Base-by-base conservation (phyloP, 2,113 vertebrate genomes). In the Scatophagus argus region DNA sequence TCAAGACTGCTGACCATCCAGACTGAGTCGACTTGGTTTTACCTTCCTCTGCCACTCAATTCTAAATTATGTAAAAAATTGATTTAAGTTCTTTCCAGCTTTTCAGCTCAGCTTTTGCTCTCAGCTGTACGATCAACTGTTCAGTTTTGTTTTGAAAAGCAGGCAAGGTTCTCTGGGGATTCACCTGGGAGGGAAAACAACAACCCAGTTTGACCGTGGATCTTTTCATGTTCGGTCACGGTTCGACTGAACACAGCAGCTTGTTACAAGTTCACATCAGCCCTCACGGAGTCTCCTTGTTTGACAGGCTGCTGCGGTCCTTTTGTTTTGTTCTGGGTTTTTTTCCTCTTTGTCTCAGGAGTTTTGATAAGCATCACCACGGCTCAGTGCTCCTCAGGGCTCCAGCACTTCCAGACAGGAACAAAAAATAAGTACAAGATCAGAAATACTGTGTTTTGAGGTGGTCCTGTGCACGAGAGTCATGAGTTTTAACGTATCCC, bases 301-400 rank as follows among this genome's bases (percentile, higher is more conserved):
- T 81, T 44, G 31, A 29, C 52, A 51, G 61, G n/a, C 49, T 59
- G 67, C 62, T 77, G 71, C 34, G 17, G 36, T 41, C 65, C 65
- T 39, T 52, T 12, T 69, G 71, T 31, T 84, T 44, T 69, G n/a
- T n/a, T n/a, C n/a, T n/a, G n/a, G n/a, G n/a, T n/a, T n/a, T n/a
- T n/a, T n/a, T n/a, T n/a, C n/a, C n/a, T n/a, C n/a, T n/a, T n/a
- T n/a, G 62, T 76, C 74, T 66, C 54, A 0, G 21, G 75, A 34
- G 74, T 19, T 69, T 65, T 69, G 55, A 65, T 61, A 23, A 39
- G 61, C 58, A 39, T n/a, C 69, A 47, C 36, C 66, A 71, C 60
- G 8, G 38, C 29, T 74, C 32, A 31, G 13, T 0, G 2, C 74
- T 70, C 85, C 34, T 34, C 56, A 0, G 72, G 60, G 59, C 65